Base-by-base conservation (phyloP, 2,888 invertebrate genomes). In the Chromoteleia sp. region DNA sequence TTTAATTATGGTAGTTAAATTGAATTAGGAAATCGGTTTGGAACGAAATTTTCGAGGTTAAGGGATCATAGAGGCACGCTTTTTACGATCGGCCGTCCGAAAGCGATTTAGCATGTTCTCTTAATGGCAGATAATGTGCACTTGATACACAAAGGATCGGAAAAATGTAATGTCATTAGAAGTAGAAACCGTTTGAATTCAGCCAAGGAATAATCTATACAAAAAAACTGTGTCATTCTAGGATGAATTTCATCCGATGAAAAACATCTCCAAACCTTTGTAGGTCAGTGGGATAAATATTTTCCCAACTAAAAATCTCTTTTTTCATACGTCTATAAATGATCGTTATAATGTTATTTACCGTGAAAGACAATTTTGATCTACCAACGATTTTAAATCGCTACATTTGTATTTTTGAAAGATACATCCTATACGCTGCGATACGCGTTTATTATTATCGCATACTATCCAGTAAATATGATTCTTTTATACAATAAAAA, bases 201-300 rank as follows among this genome's bases (percentile, higher is more conserved):
- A 12, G 29, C 3, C 29, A 14, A 39, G 19, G 52, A 19, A 54
- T 54, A 14, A 25, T 17, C 12, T 41, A 41, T 15, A 15, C 2
- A 54, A 21, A 39, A 56, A 39, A 56, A 56, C 7, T 48, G 58
- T 58, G 58, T 12, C 70, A 54, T 39, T 48, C 48, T 21, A 48
- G 36, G 50, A 59, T 50, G 36, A 56, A 68, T 45, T 33, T 68
- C 56, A 56, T 56, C 21, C 25, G 50, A 48, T 59, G 50, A 59
- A 71, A 71, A 71, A 59, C 36, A 59, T 59, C 39, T 21, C 12
- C 21, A 3, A 25, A 48, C 36, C 70, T 70, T 70, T 70, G 25
- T 70, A 70, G 58, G 70, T 70, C 70, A 58, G 25, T 29, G 39
- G 58, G 48, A 70, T 70, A 58, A 70, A 70, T 25, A 58, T 58